Evolutionary conservation across 53 echinoderm and acorn worm species (phyloP).

Genomic region (Apostichopus leukothele): DNA sequence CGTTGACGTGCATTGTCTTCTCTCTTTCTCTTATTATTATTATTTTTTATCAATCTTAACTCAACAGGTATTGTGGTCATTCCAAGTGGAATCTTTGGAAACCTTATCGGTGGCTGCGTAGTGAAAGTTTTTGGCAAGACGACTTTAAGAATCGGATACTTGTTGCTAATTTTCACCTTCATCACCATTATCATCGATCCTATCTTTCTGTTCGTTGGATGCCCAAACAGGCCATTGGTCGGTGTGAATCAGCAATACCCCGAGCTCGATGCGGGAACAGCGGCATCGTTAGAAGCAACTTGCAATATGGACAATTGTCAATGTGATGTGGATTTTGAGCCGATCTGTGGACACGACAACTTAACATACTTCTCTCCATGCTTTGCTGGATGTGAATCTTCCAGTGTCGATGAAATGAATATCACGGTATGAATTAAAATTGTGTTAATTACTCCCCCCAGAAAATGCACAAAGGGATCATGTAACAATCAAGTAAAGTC

Average conservation of each 20-base stretch:
- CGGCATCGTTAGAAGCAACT: too few relatives aligned
- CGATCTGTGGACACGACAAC: background rate
- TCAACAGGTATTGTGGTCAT: slow-evolving; percentile 50
- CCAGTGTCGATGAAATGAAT: background rate
- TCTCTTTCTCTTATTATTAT: too few relatives aligned
- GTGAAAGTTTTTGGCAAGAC: slow-evolving; percentile 55
- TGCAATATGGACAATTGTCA: background rate
- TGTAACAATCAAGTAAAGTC: too few relatives aligned
- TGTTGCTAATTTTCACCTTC: slow-evolving; percentile 50
- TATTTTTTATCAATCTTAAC: background rate
- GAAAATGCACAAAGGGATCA: too few relatives aligned
- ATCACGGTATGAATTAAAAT: background rate
- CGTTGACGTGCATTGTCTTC: background rate
- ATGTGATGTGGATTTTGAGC: slow-evolving; percentile 27
- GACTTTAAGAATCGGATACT: slow-evolving; percentile 47
- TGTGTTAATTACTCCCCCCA: too few relatives aligned
- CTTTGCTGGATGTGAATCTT: background rate
- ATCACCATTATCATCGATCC: slow-evolving; percentile 40
- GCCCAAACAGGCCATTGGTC: slow-evolving; percentile 52
- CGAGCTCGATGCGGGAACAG: too few relatives aligned
- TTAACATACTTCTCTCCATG: slow-evolving; percentile 22
- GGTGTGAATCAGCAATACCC: slow-evolving; percentile 44
- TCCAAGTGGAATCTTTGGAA: slow-evolving; percentile 58
- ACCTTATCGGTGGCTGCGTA: slow-evolving; percentile 63
- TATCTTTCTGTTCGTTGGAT: slow-evolving; percentile 52